A percentile compares a stretch with the other conserved stretches of the same genome.
These are phyloP conservation scores for Periphyllus acericola DNA, from an alignment of 2,888 invertebrate species.

Conservation along the genomic window DNA sequence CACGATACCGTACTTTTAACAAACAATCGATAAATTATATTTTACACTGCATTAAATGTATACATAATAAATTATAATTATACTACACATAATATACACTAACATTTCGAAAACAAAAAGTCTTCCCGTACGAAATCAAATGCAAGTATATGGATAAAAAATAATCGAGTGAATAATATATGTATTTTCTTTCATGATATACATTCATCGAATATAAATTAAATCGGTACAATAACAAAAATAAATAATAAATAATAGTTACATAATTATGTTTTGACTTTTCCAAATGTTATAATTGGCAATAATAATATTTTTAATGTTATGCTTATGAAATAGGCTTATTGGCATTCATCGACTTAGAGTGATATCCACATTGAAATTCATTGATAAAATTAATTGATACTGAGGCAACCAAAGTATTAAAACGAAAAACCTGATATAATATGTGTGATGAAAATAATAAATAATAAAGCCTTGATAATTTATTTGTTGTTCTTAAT, in stretches of 20 bases:
- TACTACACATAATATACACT: neutral
- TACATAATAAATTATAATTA: neutral
- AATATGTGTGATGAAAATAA: neutral
- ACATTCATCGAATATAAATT: neutral
- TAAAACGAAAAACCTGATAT: neutral
- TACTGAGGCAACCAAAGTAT: neutral
- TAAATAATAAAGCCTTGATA: neutral
- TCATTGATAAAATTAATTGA: neutral
- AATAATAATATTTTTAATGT: neutral
- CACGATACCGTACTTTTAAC: neutral
- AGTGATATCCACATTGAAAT: neutral
- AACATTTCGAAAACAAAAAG: neutral
- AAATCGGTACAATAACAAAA: neutral
- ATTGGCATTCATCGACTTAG: slow-evolving; percentile 1
- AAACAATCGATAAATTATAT: neutral
- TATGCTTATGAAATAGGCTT: neutral
- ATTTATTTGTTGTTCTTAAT: neutral
- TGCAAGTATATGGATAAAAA: neutral
- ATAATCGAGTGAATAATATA: neutral
- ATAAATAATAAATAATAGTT: neutral
- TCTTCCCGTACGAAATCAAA: neutral
- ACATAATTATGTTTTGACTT: neutral
- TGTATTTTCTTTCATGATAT: neutral
- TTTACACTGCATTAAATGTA: neutral
- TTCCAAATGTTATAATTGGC: neutral